These are phyloP conservation scores for Agriotes lineatus DNA, from an alignment of 2,888 invertebrate genomes.

Conservation along the genomic window DNA sequence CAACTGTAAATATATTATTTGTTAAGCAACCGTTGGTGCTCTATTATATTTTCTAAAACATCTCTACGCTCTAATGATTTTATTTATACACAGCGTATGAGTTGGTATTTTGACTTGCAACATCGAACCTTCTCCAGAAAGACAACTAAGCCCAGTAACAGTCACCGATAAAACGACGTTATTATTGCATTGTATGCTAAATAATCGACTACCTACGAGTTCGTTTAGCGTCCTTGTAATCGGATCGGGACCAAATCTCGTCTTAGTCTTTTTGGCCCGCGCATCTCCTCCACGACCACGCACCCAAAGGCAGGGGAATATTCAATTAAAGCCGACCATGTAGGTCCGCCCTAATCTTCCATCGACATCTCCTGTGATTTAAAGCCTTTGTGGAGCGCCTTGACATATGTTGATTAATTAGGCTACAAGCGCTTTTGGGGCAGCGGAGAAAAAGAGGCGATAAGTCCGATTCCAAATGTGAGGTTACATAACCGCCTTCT, in stretches of 20 bases:
- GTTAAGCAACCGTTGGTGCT: too few relatives aligned
- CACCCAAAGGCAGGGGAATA: neutral
- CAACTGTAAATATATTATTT: too few relatives aligned
- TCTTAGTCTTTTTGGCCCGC: neutral
- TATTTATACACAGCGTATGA: too few relatives aligned
- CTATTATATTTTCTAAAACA: too few relatives aligned
- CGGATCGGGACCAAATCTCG: slow-evolving; percentile 25
- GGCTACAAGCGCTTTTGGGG: neutral
- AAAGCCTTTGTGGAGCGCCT: slow-evolving; percentile 5
- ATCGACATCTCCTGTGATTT: slow-evolving; percentile 29
- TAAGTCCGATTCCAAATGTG: slow-evolving; percentile 8
- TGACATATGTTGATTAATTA: slow-evolving; percentile 25
- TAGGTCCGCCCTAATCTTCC: slow-evolving; percentile 19
- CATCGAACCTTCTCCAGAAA: too few relatives aligned
- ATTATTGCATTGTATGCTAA: slow-evolving; percentile 25
- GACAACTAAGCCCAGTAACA: too few relatives aligned
- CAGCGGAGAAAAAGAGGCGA: neutral
- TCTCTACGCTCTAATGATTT: too few relatives aligned
- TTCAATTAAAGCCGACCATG: slow-evolving; percentile 23
- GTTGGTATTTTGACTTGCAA: too few relatives aligned
- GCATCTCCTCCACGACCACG: neutral
- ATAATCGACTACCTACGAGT: slow-evolving; percentile 18
- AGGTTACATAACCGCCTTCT: neutral
- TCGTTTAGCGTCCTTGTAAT: slow-evolving; percentile 18
- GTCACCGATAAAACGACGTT: neutral